phyloP scores from a whole-genome alignment of 2,113 vertebrate species.

The Lophotis ruficrista region DNA sequence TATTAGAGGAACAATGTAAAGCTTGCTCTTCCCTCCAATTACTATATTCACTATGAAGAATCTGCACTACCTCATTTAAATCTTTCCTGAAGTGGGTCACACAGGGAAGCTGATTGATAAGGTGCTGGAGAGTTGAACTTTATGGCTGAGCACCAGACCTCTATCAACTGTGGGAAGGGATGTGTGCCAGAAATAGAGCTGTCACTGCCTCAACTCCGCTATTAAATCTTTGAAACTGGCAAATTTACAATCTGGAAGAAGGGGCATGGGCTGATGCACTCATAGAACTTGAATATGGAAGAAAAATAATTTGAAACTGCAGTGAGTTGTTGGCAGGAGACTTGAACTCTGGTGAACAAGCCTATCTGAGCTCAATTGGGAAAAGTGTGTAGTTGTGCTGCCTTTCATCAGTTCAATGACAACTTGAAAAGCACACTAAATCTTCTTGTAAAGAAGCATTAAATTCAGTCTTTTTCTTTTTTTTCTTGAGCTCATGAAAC shows the following conservation, averaged over 20 bases:
- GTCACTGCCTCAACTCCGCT: background rate
- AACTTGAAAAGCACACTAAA: slow-evolving; percentile 38
- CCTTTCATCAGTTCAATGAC: slow-evolving; percentile 41
- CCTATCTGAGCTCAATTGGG: slow-evolving; percentile 4
- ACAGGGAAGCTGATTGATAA: slow-evolving; percentile 39
- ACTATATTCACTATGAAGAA: background rate
- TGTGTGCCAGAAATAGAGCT: slow-evolving; percentile 39
- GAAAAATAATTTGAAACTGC: slow-evolving; percentile 38
- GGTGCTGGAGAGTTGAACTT: slow-evolving; percentile 18
- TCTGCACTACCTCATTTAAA: background rate
- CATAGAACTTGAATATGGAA: slow-evolving; percentile 38
- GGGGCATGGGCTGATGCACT: background rate
- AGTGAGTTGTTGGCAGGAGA: slow-evolving; percentile 46
- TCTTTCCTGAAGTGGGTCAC: slow-evolving; percentile 26
- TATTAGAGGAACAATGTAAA: slow-evolving; percentile 1
- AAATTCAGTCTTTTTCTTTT: background rate
- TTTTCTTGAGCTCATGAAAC: background rate
- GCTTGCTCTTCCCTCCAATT: background rate
- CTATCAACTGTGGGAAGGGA: slow-evolving; percentile 19
- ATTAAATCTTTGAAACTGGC: slow-evolving; percentile 60
- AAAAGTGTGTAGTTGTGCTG: slow-evolving; percentile 20
- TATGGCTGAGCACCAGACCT: slow-evolving; percentile 8
- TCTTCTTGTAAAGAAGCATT: slow-evolving; percentile 7
- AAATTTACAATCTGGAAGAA: slow-evolving; percentile 38
- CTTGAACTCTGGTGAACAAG: slow-evolving; percentile 48